These are phyloP conservation scores for Eurosta solidaginis DNA, from an alignment of 1,140 invertebrate species.

Conservation along the genomic window DNA sequence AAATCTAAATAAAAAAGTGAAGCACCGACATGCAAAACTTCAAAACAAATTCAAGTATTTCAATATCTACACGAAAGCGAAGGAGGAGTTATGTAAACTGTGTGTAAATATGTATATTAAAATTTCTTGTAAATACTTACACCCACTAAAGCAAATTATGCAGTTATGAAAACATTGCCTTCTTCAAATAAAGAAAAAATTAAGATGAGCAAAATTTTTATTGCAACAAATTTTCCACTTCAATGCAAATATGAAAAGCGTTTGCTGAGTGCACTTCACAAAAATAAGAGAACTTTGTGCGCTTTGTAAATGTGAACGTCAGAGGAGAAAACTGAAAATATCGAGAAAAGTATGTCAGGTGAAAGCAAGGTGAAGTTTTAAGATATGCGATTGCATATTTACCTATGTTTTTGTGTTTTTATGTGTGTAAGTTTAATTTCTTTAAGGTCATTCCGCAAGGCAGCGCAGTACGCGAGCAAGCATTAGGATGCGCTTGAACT, in stretches of 20 bases:
- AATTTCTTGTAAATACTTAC: not conserved
- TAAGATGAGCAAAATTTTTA: not conserved
- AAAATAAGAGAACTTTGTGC: not conserved
- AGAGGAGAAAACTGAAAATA: not conserved
- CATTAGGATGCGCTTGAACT: not conserved
- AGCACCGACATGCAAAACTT: not conserved
- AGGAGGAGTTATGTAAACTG: not conserved
- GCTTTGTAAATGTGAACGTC: not conserved
- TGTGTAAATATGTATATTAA: not conserved
- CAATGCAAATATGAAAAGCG: not conserved
- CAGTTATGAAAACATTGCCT: not conserved
- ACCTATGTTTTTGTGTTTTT: not conserved
- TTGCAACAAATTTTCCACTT: constrained; percentile 21
- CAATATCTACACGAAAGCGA: not conserved
- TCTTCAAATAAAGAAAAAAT: too few species aligned
- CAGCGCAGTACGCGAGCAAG: not conserved
- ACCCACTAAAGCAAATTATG: not conserved
- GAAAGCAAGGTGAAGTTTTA: not conserved
- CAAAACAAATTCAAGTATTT: not conserved
- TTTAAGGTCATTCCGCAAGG: not conserved
- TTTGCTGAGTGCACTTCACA: constrained; percentile 7
- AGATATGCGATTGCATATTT: not conserved
- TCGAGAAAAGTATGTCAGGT: not conserved
- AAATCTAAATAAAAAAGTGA: not conserved
- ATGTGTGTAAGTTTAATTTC: not conserved